Base-by-base conservation (phyloP, 1,140 invertebrate genomes). In the Cherax quadricarinatus region DNA sequence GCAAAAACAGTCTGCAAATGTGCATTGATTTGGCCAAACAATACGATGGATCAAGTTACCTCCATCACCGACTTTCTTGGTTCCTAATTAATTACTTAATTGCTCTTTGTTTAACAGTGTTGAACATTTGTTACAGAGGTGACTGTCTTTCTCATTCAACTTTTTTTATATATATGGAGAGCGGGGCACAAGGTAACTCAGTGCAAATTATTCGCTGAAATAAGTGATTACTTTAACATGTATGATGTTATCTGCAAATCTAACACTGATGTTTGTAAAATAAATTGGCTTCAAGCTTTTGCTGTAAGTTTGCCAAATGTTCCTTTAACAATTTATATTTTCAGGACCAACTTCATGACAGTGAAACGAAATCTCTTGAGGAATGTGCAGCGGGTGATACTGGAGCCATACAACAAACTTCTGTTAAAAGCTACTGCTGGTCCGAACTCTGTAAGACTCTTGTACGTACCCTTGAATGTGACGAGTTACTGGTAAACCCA, bases 41-140 rank as follows among this genome's bases (percentile, higher is more conserved):
- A 86, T 62, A 86, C 85, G 70, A 73, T 70, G 85, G 66, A 86
- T 86, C 85, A 86, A 86, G 85, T 86, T n/a, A 86, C 60, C n/a
- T 24, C 60, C 60, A 75, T 86, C 70, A 41, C 78, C 57, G 48
- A 78, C 75, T 4, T 78, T 79, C 66, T 75, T 88, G 78, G 70
- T 51, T 78, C 70, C 86, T 48, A 73, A 88, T 18, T 88, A 6
- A 88, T 75, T 70, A 88, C 78, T 78, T 18, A 48, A 18, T 88
- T 73, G 66, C 79, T 88, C 86, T 78, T 88, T 88, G 86, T 41
- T 41, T 41, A 41, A 41, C 30, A 41, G 30, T 1, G 30, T 41
- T 41, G 30, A 41, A 86, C 84, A 86, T 86, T 66, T 70, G 49
- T 53, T 79, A 88, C 49, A 88, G 51, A 78, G 75, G 4, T 79